Percentiles rank a stretch among this genome's conserved stretches.
phyloP scores from a whole-genome alignment of 2,888 invertebrate species.

The Amiota communis region DNA sequence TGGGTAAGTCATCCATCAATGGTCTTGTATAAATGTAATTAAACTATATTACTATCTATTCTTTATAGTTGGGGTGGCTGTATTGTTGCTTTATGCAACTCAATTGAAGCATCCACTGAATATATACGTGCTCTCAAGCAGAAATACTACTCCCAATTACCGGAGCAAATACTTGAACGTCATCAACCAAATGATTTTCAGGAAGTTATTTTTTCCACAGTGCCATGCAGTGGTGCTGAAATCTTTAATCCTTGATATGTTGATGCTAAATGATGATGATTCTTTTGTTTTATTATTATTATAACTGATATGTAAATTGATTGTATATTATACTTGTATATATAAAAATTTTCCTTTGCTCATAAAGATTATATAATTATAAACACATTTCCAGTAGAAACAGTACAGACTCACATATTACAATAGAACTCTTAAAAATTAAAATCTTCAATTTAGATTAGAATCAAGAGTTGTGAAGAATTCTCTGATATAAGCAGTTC shows the following conservation, averaged over 20 bases:
- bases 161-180: slow-evolving; percentile 70
- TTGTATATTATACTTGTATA: slow-evolving; percentile 35
- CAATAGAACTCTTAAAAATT: too few relatives aligned
- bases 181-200: slow-evolving; percentile 74
- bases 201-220: slow-evolving; percentile 81
- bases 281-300: too few relatives aligned
- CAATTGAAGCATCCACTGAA: slow-evolving; percentile 77
- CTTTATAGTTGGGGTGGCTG: slow-evolving; percentile 95
- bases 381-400: too few relatives aligned
- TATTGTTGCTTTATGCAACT: slow-evolving; percentile 81
- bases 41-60: slow-evolving; percentile 37
- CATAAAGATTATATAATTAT: too few relatives aligned
- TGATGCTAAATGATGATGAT: too few relatives aligned
- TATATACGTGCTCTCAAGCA: slow-evolving; percentile 82
- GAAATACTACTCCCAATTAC: slow-evolving; percentile 79
- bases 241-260: slow-evolving; percentile 40
- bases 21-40: neutral
- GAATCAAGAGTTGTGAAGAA: too few relatives aligned
- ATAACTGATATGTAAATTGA: slow-evolving; percentile 44
- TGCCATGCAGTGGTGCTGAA: slow-evolving; percentile 71
- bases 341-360: slow-evolving; percentile 32
- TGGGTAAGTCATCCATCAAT: slow-evolving; percentile 75
- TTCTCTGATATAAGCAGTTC: too few relatives aligned
- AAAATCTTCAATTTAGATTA: too few relatives aligned
- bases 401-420: too few relatives aligned